These are phyloP conservation scores for Drosophila testacea DNA, from an alignment of 2,888 invertebrate species.

Conservation along the genomic window DNA sequence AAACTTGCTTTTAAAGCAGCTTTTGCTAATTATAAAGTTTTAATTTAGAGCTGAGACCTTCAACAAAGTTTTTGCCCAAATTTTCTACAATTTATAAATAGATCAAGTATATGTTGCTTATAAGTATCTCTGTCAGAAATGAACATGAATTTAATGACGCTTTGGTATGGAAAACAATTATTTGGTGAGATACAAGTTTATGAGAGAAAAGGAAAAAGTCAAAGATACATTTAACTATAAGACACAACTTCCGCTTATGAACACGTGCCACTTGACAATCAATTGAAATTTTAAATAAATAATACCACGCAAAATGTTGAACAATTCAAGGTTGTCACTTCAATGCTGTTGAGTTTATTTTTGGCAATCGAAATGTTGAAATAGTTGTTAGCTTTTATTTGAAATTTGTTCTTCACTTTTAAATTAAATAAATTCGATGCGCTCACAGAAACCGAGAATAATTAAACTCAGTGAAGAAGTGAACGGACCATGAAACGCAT, in stretches of 20 bases:
- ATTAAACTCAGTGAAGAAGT: slow-evolving; percentile 65
- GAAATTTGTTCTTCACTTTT: slow-evolving; percentile 4
- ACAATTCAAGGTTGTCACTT: slow-evolving; percentile 43
- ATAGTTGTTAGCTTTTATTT: slow-evolving; percentile 17
- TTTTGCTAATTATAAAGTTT: neutral
- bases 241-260: slow-evolving; percentile 36
- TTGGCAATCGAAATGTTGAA: slow-evolving; percentile 35
- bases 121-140: neutral
- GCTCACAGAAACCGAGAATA: slow-evolving; percentile 41
- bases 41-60: neutral
- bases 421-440: slow-evolving; percentile 51
- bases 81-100: slow-evolving; percentile 3
- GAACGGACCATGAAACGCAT: slow-evolving; percentile 77
- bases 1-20: slow-evolving; percentile 1
- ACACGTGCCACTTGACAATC: slow-evolving; percentile 39
- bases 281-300: slow-evolving; percentile 43
- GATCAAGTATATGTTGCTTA: neutral
- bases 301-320: slow-evolving; percentile 49
- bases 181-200: slow-evolving; percentile 6
- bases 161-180: neutral
- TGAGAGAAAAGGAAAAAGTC: neutral
- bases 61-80: neutral
- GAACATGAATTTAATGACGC: neutral
- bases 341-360: slow-evolving; percentile 43
- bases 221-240: neutral